A percentile compares a stretch with the other conserved stretches of the same genome.
These are phyloP conservation scores for Synodontis membranacea DNA, from an alignment of 2,113 vertebrate genomes.

Conservation along the genomic window DNA sequence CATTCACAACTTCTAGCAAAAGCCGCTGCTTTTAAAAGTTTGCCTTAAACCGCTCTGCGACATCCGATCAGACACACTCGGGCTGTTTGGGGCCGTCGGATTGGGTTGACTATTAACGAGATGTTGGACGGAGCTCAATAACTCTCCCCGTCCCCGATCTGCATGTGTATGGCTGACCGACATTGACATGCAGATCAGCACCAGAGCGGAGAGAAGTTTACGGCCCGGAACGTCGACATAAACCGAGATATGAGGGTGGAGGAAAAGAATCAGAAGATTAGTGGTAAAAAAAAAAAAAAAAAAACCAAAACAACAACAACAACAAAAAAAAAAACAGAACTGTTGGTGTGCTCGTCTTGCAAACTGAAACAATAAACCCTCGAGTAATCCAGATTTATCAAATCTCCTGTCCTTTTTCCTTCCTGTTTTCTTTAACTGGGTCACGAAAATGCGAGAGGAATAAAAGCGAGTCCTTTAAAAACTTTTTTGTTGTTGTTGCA, in stretches of 20 bases:
- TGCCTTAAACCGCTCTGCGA: not conserved
- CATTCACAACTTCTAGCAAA: not conserved
- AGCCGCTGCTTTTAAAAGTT: not conserved
- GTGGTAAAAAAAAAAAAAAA: not conserved
- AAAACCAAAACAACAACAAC: too few relatives aligned
- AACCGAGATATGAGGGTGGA: not conserved
- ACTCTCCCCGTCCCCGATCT: conserved; percentile 74
- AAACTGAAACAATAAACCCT: not conserved
- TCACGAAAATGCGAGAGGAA: not conserved
- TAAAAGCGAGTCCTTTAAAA: not conserved
- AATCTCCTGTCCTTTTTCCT: not conserved
- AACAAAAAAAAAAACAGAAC: not conserved
- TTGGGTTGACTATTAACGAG: conserved; percentile 72
- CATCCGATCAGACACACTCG: conserved; percentile 7
- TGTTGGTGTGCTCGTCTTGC: not conserved
- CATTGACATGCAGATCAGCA: conserved; percentile 75
- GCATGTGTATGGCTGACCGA: conserved; percentile 78
- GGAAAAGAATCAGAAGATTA: not conserved
- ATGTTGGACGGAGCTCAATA: conserved; percentile 73
- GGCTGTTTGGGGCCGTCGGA: conserved; percentile 12
- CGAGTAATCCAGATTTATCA: not conserved
- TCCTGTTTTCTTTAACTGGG: not conserved
- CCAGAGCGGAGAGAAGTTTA: conserved; percentile 46
- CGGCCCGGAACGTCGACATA: conserved; percentile 57
- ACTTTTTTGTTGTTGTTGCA: not conserved